Percentiles rank a stretch among this genome's conserved stretches.
These are phyloP conservation scores for Diorhabda sublineata DNA, from an alignment of 1,140 invertebrate species.

Conservation along the genomic window DNA sequence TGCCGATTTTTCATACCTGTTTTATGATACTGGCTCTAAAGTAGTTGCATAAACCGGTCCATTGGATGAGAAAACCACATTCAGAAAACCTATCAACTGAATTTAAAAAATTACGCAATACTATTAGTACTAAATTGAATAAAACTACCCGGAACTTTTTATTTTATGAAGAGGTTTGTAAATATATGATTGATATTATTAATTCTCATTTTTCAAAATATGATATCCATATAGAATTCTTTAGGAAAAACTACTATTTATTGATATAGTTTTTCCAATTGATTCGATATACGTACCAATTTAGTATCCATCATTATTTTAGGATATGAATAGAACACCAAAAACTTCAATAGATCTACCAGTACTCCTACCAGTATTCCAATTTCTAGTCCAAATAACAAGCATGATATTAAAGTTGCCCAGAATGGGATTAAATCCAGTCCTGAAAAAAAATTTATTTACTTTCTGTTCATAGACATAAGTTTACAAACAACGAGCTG, in stretches of 20 bases:
- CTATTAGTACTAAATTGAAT: background rate
- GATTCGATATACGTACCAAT: slow-evolving; percentile 21
- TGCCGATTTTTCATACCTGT: no score
- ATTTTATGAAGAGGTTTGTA: background rate
- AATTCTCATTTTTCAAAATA: background rate
- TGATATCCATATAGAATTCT: background rate
- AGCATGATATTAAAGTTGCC: slow-evolving; percentile 68
- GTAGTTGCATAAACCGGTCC: no score
- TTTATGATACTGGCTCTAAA: no score
- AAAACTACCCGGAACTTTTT: background rate
- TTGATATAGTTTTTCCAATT: background rate
- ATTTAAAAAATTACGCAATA: no score
- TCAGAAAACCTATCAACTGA: no score
- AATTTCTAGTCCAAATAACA: slow-evolving; percentile 73
- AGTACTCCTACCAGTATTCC: slow-evolving; percentile 80
- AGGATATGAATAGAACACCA: slow-evolving; percentile 76
- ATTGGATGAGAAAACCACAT: no score
- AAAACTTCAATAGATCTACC: slow-evolving; percentile 70
- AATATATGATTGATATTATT: background rate
- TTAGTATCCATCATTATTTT: slow-evolving; percentile 54
- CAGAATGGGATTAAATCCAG: slow-evolving; percentile 71
- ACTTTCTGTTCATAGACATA: no score
- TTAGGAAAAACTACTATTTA: background rate
- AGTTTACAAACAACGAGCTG: no score
- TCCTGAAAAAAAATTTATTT: slow-evolving; percentile 52